Base-by-base conservation (phyloP, 64 coral and sea anemone genomes). In the Dendrophyllia cribrosa region DNA sequence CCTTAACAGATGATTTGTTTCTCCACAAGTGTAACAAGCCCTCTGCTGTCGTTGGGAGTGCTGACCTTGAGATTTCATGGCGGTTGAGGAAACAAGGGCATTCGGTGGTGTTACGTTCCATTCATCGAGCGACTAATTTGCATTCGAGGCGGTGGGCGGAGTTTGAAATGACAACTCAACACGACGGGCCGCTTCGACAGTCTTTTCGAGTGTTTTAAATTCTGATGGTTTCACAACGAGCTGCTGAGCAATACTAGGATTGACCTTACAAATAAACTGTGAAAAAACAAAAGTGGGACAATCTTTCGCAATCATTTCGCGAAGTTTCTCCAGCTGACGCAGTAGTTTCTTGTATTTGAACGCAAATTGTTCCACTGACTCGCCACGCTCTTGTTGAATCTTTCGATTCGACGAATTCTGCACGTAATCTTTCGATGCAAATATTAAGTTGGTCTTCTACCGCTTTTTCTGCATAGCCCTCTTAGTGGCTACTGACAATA, bases 281-380 rank as follows among this genome's bases (percentile, higher is more conserved):
- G 68, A 72, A 72, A 72, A 1, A 16, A 21, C 68, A 72, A 1
- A 76, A 1, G 74, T 76, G 19, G 74, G 74, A 23, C 74, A 76
- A 53, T 76, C 66, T 69, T 21, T 69, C 66, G n/a, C 20, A 69
- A 69, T 69, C 66, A 25, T 69, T 69, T 69, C 66, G n/a, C 66
- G 6, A 69, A 13, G 20, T 69, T 69, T 69, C 66, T 69, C 66
- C 23, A 69, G 9, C 22, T 69, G 66, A 69, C 23, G 66, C 66
- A 69, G n/a, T 24, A 69, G 9, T 69, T 69, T 69, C 66, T 69
- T 69, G 20, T 69, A 69, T 69, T 13, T 69, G 66, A 69, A 69
- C 23, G 66, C 20, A 10, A 69, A 69, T 23, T 69, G 66, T 24
- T 69, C 66, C 19, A 69, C 66, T 69, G 66, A 23, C n/a, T 69